Base-by-base conservation (phyloP, 2,888 invertebrate genomes). In the Microdon myrmicae region DNA sequence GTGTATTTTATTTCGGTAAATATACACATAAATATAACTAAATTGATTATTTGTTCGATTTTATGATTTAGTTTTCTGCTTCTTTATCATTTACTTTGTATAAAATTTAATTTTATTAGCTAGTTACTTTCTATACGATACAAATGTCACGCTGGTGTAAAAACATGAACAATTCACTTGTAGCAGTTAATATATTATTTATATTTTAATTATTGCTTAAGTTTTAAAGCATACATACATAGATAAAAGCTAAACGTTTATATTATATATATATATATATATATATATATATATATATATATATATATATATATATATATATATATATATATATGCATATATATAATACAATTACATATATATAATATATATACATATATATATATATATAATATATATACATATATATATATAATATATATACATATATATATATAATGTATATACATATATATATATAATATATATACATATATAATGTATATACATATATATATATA, bases 11-110 rank as follows among this genome's bases (percentile, higher is more conserved):
- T 37, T 23, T 35, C 38, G 17, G 19, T 9, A 45, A 9, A 32
- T 55, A 45, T 34, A 39, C 47, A 55, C 47, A 55, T 47, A 55
- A 55, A 55, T 55, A 45, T 55, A 55, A 38, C 25, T 28, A n/a
- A n/a, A n/a, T 45, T 38, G 25, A 25, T 45, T 45, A 26, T 23
- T 39, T 47, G 39, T 39, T 23, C 47, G n/a, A n/a, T n/a, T n/a
- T n/a, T n/a, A n/a, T n/a, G n/a, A n/a, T n/a, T n/a, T n/a, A n/a
- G n/a, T n/a, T n/a, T n/a, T n/a, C n/a, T n/a, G n/a, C n/a, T n/a
- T n/a, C n/a, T n/a, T n/a, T n/a, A n/a, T n/a, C n/a, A n/a, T n/a
- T n/a, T n/a, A n/a, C n/a, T n/a, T n/a, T n/a, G n/a, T 55, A 55
- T 39, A 55, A 55, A 54, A 54, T 54, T 32, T 54, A 25, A 28